Base-by-base conservation (phyloP, 1,140 invertebrate genomes). In the Zaprionus tsacasi region DNA sequence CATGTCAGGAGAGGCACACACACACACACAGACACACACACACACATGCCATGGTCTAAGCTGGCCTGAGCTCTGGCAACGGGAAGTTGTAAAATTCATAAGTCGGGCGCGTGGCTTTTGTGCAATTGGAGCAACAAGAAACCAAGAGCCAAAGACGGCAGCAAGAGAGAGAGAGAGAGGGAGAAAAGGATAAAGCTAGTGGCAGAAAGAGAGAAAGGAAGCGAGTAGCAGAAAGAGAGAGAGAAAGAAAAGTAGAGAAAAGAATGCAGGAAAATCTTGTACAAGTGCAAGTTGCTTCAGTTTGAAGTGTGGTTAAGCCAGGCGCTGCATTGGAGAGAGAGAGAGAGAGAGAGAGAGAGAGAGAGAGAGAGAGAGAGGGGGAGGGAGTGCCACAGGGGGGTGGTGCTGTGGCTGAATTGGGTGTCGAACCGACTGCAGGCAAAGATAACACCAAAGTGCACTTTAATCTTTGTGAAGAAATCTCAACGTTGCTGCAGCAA, bases 11-110 rank as follows among this genome's bases (percentile, higher is more conserved):
- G 27, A 30, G 27, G 27, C 45, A 50, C 45, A 50, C 45, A 50
- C 17, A 48, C 17, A 48, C 43, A 45, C 15, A 45, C 43, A 21
- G 7, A 48, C 10, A 48, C 45, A 48, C 10, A 48, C 4, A 50
- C 11, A 25, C 11, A 50, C 7, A 50, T 50, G 21, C 45, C 4
- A 4, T 50, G 10, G 40, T 25, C 67, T 76, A 82, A 82, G 76
- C 76, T 74, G 73, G 67, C 69, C 70, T 71, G 71, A 79, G 75
- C 60, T 64, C 69, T 83, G 60, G 65, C 82, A 88, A 69, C 85
- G 80, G 66, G 78, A 87, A 87, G 85, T 87, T 87, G 83, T 87
- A 87, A 83, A 87, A 88, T 88, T 88, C 83, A 87, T 87, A 87
- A 87, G 82, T 83, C 85, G 83, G 61, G 83, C 74, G 74, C 74